Evolutionary conservation across 2,888 invertebrate genomes (phyloP), one percentile per base, ranked within the genome.

Genomic region (Cheiracanthium punctorium): DNA sequence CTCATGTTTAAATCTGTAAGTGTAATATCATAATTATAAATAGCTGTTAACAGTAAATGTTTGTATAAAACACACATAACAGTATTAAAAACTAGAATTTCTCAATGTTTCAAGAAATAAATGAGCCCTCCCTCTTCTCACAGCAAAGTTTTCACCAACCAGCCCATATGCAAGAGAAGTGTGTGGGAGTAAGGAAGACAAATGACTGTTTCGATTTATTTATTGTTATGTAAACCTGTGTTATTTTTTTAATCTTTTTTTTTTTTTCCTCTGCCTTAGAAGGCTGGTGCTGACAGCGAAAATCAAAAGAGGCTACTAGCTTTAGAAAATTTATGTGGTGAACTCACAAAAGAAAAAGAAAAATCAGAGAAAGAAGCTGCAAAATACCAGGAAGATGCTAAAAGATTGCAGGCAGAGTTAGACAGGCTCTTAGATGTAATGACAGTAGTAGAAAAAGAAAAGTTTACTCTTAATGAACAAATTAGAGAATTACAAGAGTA

Each of bases 381-480:
- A 88, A 94, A 94, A 91, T 94, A 95, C 88, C 95, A 95, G 91
- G 96, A 96, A 91, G 96, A 97, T 92, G 94, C 96, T 52, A 94
- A 95, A 91, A 94, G 96, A 90, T 95, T 96, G 87, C 94, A 96
- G 76, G 94, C 95, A n/a, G 97, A 97, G 93, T 96, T 96, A 90
- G 97, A 97, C 92, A 93, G 97, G 90, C 93, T 97, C 90, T 93
- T 97, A 90, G 96, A 97, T 91, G 93, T 97, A 89, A 96, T 97
- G 91, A 96, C 97, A 93, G 97, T 96, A 96, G 96, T 96, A 90
- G 97, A 97, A 91, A 97, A 97, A 91, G 97, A 97, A 91, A 97
- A 97, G 92, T 96, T 97, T 91, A 94, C 95, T 90, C 97, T 97
- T 92, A 97, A 97, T 92, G 96, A 96, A 92, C 95, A 95, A 92